These are phyloP conservation scores for Archegozetes longisetosus DNA, from an alignment of 1,140 invertebrate genomes.

Conservation along the genomic window DNA sequence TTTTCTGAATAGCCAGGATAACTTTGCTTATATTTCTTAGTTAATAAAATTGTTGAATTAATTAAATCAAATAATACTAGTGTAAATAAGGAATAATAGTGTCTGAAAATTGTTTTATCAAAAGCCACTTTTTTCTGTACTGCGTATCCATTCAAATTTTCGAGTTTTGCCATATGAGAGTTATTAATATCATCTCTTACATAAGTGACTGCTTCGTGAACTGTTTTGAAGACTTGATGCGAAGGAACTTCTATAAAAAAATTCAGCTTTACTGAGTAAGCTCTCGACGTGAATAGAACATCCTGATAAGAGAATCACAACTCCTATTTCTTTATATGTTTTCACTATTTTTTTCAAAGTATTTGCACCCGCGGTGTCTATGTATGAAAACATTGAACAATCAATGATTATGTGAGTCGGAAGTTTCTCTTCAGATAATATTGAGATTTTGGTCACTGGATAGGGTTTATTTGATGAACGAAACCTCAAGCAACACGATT, in stretches of 20 bases:
- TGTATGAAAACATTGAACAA: slow-evolving; percentile 18
- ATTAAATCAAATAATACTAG: too few species aligned
- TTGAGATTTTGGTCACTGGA: not conserved
- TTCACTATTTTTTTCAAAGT: slow-evolving; percentile 1
- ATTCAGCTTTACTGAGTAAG: slow-evolving; percentile 8
- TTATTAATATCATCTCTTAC: too few species aligned
- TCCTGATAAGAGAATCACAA: slow-evolving; percentile 1
- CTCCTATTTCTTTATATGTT: slow-evolving; percentile 1
- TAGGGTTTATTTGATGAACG: not conserved
- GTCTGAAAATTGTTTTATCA: too few species aligned
- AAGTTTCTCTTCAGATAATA: not conserved
- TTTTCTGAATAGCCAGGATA: too few species aligned
- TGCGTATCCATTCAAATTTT: too few species aligned
- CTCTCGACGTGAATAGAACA: slow-evolving; percentile 9
- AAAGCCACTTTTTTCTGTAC: too few species aligned
- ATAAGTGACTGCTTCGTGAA: slow-evolving; percentile 10
- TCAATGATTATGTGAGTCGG: slow-evolving; percentile 16
- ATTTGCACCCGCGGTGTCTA: slow-evolving; percentile 13
- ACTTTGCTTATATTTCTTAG: too few species aligned
- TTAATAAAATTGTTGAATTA: too few species aligned
- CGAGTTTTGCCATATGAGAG: too few species aligned
- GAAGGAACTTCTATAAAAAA: slow-evolving; percentile 5
- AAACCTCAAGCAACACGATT: not conserved
- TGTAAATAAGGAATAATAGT: too few species aligned
- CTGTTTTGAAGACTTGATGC: slow-evolving; percentile 7